Conservation (phyloP, 1,140 invertebrate genomes). For the Euglossa dilemma region DNA sequence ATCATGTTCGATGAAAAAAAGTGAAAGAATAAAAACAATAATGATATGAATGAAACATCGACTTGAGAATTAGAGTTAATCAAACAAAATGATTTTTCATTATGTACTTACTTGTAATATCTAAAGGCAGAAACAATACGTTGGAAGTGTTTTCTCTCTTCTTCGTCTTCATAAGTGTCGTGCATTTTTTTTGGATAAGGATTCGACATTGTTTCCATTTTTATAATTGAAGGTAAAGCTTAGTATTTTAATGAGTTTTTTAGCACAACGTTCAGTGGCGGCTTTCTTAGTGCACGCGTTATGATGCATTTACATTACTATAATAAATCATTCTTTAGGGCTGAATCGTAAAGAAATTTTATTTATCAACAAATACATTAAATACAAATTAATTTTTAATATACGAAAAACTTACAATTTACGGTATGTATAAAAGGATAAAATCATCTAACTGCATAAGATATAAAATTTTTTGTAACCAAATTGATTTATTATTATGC, state of each 20-base stretch:
- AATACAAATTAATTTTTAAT: neutral
- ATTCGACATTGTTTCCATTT: conserved; percentile 64
- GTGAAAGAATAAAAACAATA: conserved; percentile 14
- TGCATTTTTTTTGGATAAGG: conserved; percentile 70
- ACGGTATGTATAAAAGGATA: neutral
- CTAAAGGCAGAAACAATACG: conserved; percentile 90
- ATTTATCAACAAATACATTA: conserved; percentile 19
- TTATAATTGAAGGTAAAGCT: conserved; percentile 41
- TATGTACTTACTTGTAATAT: conserved; percentile 88
- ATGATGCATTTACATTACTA: conserved; percentile 33
- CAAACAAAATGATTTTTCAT: neutral
- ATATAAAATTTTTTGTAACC: neutral
- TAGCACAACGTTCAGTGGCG: conserved; percentile 58
- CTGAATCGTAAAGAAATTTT: conserved; percentile 9
- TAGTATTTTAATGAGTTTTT: conserved; percentile 44
- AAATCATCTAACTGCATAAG: neutral
- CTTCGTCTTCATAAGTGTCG: conserved; percentile 83
- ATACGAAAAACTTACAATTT: neutral
- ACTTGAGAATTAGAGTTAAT: conserved; percentile 9
- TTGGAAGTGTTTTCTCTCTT: conserved; percentile 90
- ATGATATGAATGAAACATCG: conserved; percentile 2
- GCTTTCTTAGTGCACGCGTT: conserved; percentile 51
- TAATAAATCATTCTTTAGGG: conserved; percentile 28
- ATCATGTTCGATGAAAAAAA: neutral
- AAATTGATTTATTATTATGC: neutral